Conservation (phyloP, 2,888 invertebrate species). For the Platycheirus albimanus region DNA sequence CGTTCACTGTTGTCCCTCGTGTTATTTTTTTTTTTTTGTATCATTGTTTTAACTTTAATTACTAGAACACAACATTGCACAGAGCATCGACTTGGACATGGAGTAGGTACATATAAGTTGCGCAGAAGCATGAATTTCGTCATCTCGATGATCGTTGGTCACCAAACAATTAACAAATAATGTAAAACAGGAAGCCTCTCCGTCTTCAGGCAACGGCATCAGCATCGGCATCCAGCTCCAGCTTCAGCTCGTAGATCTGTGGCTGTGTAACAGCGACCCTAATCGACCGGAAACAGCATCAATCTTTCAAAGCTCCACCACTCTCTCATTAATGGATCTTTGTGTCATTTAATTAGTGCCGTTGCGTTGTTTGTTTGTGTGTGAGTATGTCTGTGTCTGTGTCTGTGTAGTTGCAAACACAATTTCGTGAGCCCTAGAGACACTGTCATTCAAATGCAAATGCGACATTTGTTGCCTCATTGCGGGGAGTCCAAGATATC, state of each 20-base stretch:
- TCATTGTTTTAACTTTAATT: constrained; percentile 63
- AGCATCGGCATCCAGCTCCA: too few relatives aligned
- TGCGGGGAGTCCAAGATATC: constrained; percentile 11
- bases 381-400: neutral
- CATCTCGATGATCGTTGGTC: constrained; percentile 60
- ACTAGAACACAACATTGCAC: constrained; percentile 60
- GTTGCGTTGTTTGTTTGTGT: constrained; percentile 9
- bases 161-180: constrained; percentile 72
- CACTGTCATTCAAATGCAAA: constrained; percentile 61
- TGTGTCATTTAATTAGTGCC: constrained; percentile 68
- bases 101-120: constrained; percentile 11
- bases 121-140: constrained; percentile 47
- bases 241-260: constrained; percentile 57
- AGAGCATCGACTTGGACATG: constrained; percentile 3
- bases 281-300: constrained; percentile 76
- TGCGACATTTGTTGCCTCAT: constrained; percentile 39
- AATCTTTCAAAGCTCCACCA: constrained; percentile 65
- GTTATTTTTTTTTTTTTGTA: constrained; percentile 13
- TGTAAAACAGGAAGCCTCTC: constrained; percentile 70
- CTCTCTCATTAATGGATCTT: constrained; percentile 65
- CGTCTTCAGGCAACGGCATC: constrained; percentile 40
- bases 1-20: constrained; percentile 25
- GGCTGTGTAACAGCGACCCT: too few relatives aligned
- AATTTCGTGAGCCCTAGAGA: constrained; percentile 39
- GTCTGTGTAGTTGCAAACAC: too few relatives aligned